A percentile compares a stretch with the other conserved stretches of the same genome.
phyloP scores from a whole-genome alignment of 35 echinoderm and acorn worm species.

The Ophioderma brevispina region DNA sequence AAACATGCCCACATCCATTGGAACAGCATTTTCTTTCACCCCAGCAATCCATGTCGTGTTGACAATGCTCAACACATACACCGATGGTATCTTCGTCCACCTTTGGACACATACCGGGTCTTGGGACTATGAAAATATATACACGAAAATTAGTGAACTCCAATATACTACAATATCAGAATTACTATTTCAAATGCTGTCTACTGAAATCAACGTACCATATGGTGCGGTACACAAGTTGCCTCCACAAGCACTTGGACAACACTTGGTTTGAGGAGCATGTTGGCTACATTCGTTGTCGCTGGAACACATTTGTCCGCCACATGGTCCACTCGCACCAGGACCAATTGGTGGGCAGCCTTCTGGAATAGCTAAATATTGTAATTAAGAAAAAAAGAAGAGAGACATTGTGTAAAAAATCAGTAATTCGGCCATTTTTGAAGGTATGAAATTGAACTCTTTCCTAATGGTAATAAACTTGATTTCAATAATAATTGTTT shows the following conservation, averaged over 20 bases:
- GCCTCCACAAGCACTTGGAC: constrained; percentile 75
- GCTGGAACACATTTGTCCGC: background rate
- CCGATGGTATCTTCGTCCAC: constrained; percentile 30
- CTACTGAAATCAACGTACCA: background rate
- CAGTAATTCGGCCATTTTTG: too few species aligned
- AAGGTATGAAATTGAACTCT: too few species aligned
- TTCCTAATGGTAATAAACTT: too few species aligned
- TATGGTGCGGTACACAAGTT: constrained; percentile 9
- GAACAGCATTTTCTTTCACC: constrained; percentile 59
- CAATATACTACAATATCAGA: background rate
- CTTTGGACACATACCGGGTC: constrained; percentile 47
- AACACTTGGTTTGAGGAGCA: too few species aligned
- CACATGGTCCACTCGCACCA: background rate
- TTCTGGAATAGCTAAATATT: background rate
- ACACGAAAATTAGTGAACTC: too few species aligned
- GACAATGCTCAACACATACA: constrained; percentile 46
- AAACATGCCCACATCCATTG: constrained; percentile 54
- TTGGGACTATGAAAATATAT: background rate
- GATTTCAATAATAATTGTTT: too few species aligned
- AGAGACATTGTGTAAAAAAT: too few species aligned
- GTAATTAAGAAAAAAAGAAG: too few species aligned
- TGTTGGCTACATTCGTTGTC: constrained; percentile 2
- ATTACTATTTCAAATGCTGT: background rate
- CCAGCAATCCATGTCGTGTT: constrained; percentile 38
- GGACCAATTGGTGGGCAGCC: background rate